These are phyloP conservation scores for Ceratothoa steindachneri DNA, from an alignment of 2,888 invertebrate genomes.

Conservation along the genomic window DNA sequence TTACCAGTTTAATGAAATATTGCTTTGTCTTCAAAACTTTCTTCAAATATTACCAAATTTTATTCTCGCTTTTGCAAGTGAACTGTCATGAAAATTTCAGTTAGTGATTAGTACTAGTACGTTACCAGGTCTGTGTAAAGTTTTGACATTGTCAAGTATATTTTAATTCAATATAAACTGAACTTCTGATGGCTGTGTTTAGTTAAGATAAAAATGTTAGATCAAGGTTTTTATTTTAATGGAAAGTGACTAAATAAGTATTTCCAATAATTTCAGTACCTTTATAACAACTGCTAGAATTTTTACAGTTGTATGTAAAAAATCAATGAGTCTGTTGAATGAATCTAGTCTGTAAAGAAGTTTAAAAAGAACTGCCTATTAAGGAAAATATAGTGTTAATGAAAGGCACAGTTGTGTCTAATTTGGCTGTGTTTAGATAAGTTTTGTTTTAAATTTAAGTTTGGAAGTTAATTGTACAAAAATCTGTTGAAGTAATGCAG, in stretches of 20 bases:
- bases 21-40: too few species aligned
- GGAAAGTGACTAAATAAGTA: not conserved
- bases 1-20: too few species aligned
- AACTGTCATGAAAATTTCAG: too few species aligned
- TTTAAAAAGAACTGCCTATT: too few species aligned
- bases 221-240: not conserved
- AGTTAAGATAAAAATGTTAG: not conserved
- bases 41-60: too few species aligned
- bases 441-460: not conserved
- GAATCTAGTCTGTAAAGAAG: not conserved
- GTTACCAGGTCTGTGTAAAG: too few species aligned
- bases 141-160: too few species aligned
- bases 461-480: not conserved
- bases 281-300: not conserved
- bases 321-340: too few species aligned
- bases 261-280: not conserved
- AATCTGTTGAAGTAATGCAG: not conserved
- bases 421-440: not conserved
- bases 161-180: not conserved
- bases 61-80: too few species aligned
- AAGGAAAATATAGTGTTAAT: not conserved
- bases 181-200: not conserved
- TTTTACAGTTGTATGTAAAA: not conserved
- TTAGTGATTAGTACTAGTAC: too few species aligned
- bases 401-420: not conserved